These are phyloP conservation scores for Caenorhabditis zanzibari DNA, from an alignment of 2,888 invertebrate species.

Conservation along the genomic window DNA sequence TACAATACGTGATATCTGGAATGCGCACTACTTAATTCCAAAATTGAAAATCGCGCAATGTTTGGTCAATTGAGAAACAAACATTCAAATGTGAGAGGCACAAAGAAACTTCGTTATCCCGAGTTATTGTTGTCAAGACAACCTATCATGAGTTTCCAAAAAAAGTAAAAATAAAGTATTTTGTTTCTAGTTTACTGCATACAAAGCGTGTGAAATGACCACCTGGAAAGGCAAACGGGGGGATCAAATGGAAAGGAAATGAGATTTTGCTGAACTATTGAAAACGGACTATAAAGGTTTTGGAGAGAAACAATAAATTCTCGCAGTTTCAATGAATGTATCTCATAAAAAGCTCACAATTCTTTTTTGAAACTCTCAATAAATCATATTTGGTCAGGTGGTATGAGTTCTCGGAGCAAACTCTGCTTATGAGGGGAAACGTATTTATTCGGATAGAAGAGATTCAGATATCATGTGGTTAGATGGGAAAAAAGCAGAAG, in stretches of 20 bases:
- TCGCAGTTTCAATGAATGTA: too few relatives aligned
- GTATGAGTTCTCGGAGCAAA: not conserved
- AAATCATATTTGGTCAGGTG: not conserved
- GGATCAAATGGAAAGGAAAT: not conserved
- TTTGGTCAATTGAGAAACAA: too few relatives aligned
- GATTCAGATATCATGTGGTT: too few relatives aligned
- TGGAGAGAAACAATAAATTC: too few relatives aligned
- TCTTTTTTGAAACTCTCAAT: not conserved
- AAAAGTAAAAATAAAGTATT: not conserved
- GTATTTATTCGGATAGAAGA: too few relatives aligned
- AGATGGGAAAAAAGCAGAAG: too few relatives aligned
- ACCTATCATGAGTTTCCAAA: not conserved
- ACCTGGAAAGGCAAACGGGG: not conserved
- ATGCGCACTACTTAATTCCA: too few relatives aligned
- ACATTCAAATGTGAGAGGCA: too few relatives aligned
- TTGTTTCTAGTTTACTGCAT: not conserved
- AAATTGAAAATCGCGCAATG: too few relatives aligned
- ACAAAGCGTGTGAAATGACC: not conserved
- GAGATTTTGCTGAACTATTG: not conserved
- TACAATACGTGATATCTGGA: too few relatives aligned
- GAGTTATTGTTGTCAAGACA: not conserved
- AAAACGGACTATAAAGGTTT: not conserved
- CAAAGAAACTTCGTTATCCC: not conserved
- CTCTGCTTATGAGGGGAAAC: too few relatives aligned
- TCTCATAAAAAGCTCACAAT: not conserved